phyloP scores from a whole-genome alignment of 2,797 vertebrate genomes.

The Periparus ater region DNA sequence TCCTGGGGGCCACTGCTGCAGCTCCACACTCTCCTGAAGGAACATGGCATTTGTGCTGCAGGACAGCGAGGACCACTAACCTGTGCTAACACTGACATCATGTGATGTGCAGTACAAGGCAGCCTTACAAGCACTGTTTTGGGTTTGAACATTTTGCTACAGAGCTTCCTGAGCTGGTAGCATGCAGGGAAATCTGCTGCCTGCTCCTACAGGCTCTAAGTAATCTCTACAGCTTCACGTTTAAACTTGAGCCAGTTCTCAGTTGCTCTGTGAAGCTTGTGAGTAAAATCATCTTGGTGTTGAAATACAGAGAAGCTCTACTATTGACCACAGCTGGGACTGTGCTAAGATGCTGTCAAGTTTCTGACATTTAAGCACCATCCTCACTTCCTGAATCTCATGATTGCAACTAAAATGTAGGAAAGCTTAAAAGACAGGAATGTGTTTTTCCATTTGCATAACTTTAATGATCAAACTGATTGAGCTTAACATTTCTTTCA shows the following conservation, averaged over 20 bases:
- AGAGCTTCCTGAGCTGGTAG: not conserved
- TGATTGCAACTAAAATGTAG: not conserved
- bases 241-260: not conserved
- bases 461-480: slow-evolving; percentile 36
- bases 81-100: not conserved
- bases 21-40: accelerated
- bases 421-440: not conserved
- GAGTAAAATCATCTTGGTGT: not conserved
- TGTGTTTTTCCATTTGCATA: slow-evolving; percentile 39
- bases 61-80: accelerated
- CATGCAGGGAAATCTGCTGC: not conserved
- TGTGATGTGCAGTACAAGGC: not conserved
- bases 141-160: not conserved
- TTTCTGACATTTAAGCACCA: slow-evolving; percentile 2
- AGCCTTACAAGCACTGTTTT: not conserved
- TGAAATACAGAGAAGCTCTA: not conserved
- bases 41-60: not conserved
- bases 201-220: not conserved
- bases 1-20: not conserved
- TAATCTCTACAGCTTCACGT: not conserved
- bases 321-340: slow-evolving; percentile 29
- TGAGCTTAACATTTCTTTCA: slow-evolving; percentile 28
- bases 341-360: not conserved
- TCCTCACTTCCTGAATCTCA: not conserved
- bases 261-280: not conserved